Conservation (phyloP, 2,113 vertebrate genomes). For the Setophaga petechia region DNA sequence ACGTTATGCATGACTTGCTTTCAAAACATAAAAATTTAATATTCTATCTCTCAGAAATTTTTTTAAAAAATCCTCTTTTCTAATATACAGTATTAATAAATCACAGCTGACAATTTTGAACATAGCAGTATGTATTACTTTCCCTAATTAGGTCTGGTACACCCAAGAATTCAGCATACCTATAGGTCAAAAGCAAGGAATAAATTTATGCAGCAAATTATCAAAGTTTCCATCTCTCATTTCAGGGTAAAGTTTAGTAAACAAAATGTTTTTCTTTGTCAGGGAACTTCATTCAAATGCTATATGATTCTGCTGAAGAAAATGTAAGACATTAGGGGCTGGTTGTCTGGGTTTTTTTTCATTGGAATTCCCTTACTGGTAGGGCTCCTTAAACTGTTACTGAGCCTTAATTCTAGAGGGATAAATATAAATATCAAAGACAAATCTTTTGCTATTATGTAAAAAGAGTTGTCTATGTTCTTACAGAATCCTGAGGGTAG, state of each 20-base stretch:
- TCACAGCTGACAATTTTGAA: neutral
- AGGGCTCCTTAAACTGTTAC: neutral
- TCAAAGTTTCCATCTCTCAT: neutral
- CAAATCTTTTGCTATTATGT: neutral
- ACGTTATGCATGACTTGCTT: neutral
- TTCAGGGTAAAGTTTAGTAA: neutral
- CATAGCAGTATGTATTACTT: neutral
- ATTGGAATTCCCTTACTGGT: neutral
- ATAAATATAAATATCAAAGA: neutral
- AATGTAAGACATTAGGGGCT: neutral
- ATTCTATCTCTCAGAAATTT: neutral
- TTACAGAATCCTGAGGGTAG: neutral
- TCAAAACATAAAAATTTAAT: neutral
- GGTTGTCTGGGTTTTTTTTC: neutral
- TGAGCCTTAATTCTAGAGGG: neutral
- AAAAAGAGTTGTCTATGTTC: neutral
- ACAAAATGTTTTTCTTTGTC: neutral
- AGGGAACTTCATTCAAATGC: neutral
- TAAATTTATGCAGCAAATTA: neutral
- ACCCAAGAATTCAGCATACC: neutral
- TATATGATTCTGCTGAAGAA: neutral
- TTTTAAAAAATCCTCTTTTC: neutral
- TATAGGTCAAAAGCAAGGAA: neutral
- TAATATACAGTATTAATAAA: neutral
- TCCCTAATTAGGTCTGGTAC: neutral